A percentile compares a stretch with the other conserved stretches of the same genome.
phyloP scores from a whole-genome alignment of 2,888 invertebrate species.

The Chaitophorus viminalis region DNA sequence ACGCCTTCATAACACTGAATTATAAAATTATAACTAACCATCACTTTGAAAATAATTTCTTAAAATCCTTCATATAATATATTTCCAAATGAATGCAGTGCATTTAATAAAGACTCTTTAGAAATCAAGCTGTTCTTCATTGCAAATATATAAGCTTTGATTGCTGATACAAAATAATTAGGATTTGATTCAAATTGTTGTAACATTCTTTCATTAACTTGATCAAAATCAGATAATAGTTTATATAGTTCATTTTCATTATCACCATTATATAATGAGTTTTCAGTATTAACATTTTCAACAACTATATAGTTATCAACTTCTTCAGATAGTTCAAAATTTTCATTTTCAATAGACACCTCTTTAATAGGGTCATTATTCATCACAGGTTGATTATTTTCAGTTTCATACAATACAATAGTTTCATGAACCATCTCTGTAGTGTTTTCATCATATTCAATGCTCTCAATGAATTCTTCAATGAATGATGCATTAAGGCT shows the following conservation, averaged over 20 bases:
- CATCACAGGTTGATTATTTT: background rate
- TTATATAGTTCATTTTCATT: background rate
- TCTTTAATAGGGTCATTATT: background rate
- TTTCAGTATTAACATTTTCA: constrained; percentile 2
- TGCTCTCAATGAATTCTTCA: background rate
- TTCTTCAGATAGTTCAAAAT: constrained; percentile 19
- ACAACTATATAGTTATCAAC: constrained; percentile 38
- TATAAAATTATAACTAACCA: no score
- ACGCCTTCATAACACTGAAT: no score
- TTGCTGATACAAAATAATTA: constrained; percentile 12
- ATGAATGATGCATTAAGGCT: background rate
- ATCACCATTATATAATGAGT: background rate
- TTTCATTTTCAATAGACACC: background rate
- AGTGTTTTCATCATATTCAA: background rate
- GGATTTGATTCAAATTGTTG: constrained; percentile 12
- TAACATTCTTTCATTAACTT: background rate
- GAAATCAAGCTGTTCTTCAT: background rate
- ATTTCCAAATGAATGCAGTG: constrained; percentile 16
- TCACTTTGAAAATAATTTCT: background rate
- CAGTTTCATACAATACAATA: background rate
- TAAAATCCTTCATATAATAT: background rate
- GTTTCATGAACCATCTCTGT: background rate
- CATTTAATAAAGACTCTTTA: constrained; percentile 4
- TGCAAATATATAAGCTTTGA: background rate
- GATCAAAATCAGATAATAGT: constrained; percentile 19